Evolutionary conservation across 2,888 invertebrate species (phyloP), one percentile per base, ranked within the genome.

Genomic region (Acleris sparsana): DNA sequence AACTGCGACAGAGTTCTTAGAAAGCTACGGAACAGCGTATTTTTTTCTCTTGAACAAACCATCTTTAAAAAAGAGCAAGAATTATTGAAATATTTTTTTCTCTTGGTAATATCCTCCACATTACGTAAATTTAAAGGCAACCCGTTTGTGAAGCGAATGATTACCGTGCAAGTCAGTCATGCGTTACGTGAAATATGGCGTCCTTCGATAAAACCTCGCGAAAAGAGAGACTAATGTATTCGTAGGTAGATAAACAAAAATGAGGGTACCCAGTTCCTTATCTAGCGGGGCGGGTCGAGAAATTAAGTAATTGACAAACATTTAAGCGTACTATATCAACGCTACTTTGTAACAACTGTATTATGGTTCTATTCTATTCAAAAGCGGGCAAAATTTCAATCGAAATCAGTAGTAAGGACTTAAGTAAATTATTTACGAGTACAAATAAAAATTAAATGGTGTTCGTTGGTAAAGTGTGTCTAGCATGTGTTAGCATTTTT

Each of bases 81-180:
- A 13, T 1, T 13, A 13, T 39, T 39, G 11, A 39, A 39, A 9
- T 39, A 13, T 4, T 9, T 39, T 13, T 33, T 13, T 9, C 13
- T 39, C 33, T 43, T 20, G n/a, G 53, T 69, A 25, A 25, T 25
- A 25, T 25, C 5, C 25, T 46, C 18, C 55, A 74, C 68, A 71
- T 72, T 59, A 60, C 53, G 62, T 59, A 75, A 72, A 75, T 77
- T 74, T 72, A 64, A 71, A 68, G 64, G 67, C 67, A 57, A 58
- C 56, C 69, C 64, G 71, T 77, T 79, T 75, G 73, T 67, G 73
- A 75, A 75, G 71, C 70, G 72, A 73, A 71, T 72, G 79, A 82
- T 83, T 81, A 83, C 81, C 71, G 85, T 83, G 81, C 74, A 82
- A 85, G 84, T 83, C 69, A 72, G 60, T 71, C 68, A 63, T 67